phyloP scores from a whole-genome alignment of 1,140 invertebrate genomes.

The Drosophila ficusphila region DNA sequence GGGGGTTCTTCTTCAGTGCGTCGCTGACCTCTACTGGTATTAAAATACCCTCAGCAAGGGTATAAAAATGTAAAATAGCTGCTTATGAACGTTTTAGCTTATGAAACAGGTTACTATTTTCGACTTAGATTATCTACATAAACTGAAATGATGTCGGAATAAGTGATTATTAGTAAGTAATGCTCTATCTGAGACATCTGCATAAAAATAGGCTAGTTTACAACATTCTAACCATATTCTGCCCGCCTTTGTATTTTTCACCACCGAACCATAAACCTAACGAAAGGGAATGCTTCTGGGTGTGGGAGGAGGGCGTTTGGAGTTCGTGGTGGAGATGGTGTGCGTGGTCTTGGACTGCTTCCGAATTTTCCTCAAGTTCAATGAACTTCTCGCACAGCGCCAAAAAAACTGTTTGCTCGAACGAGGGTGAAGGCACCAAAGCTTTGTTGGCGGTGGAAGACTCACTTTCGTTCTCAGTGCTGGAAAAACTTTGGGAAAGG shows the following conservation, averaged over 20 bases:
- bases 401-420: slow-evolving; percentile 36
- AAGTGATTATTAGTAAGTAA: no score
- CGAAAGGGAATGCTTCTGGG: not conserved
- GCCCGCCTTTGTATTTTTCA: slow-evolving; percentile 11
- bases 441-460: slow-evolving; percentile 11
- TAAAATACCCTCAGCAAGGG: no score
- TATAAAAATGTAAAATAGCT: no score
- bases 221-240: not conserved
- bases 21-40: no score
- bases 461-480: slow-evolving; percentile 61
- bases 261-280: slow-evolving; percentile 17
- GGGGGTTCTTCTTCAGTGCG: no score
- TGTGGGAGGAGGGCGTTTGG: slow-evolving; percentile 21
- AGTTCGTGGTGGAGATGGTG: slow-evolving; percentile 2
- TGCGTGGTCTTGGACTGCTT: slow-evolving; percentile 25
- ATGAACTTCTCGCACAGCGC: slow-evolving; percentile 52
- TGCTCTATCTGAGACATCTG: no score
- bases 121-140: no score
- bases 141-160: no score
- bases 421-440: not conserved
- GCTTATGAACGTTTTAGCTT: no score
- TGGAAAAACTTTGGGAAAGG: slow-evolving; percentile 32
- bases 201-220: not conserved
- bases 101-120: no score
- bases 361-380: slow-evolving; percentile 61